phyloP scores from a whole-genome alignment of 1,140 invertebrate species.

The Leptopilina boulardi region DNA sequence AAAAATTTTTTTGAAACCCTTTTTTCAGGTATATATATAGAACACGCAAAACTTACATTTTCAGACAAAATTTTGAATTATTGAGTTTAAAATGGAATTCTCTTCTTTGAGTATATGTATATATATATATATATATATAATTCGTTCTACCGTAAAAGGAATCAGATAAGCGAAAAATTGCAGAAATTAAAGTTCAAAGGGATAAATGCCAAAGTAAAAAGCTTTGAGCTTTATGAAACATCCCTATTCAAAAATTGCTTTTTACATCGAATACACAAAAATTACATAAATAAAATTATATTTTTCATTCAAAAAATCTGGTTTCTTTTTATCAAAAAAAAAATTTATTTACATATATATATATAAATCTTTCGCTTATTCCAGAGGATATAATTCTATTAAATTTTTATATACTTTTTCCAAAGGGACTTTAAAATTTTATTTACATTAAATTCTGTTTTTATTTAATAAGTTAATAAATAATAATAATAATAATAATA shows the following conservation, averaged over 20 bases:
- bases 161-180: conserved; percentile 17
- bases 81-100: conserved; percentile 8
- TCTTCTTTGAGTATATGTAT: conserved; percentile 17
- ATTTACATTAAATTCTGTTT: too few species aligned
- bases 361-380: too few species aligned
- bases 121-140: too few species aligned
- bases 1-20: neutral
- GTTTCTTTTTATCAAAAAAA: too few species aligned
- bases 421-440: too few species aligned
- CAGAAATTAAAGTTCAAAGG: conserved; percentile 17
- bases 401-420: too few species aligned
- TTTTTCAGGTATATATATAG: neutral
- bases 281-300: too few species aligned
- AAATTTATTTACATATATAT: too few species aligned
- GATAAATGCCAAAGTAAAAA: conserved; percentile 8
- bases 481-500: too few species aligned
- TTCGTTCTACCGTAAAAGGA: conserved; percentile 4
- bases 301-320: too few species aligned
- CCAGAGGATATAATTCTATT: too few species aligned
- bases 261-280: conserved; percentile 11
- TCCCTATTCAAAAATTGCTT: conserved; percentile 7
- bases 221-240: neutral
- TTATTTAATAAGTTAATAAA: too few species aligned
- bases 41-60: conserved; percentile 1
- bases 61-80: neutral